Base-by-base conservation (phyloP, 1,140 invertebrate species). In the Heliconius nattereri region DNA sequence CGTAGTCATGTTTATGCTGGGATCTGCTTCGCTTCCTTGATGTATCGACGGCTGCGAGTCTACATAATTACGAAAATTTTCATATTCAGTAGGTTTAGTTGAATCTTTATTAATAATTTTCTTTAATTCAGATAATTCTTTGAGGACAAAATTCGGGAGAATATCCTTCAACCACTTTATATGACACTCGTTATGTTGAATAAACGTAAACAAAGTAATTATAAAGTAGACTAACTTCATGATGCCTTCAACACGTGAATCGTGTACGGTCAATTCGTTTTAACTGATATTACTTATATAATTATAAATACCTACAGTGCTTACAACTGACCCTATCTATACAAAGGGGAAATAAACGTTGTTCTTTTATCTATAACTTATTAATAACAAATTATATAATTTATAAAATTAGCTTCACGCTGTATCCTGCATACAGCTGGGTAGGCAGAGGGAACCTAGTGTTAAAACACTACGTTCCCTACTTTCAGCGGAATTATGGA, bases 1-100 rank as follows among this genome's bases (percentile, higher is more conserved):
- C 7, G 94, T 94, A 0, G 85, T 92, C 90, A 95, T 91, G 8
- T 87, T 85, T 23, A 94, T 85, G 7, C 89, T 84, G 1, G 94
- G 93, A 76, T 94, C 91, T 1, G 92, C 84, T 76, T 88, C 83
- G 7, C 84, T 81, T 57, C 90, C 20, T 23, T 57, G 20, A 57
- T 57, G 7, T 57, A 57, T 57, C 54, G n/a, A 57, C n/a, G n/a
- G 54, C 8, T 57, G 54, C 0, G 54, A n/a, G n/a, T 57, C n/a
- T 23, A 57, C 20, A 57, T 57, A 57, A 57, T n/a, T n/a, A 57
- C 23, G 20, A 57, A 57, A 57, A 57, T 57, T 9, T n/a, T n/a
- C 54, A 57, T 57, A 57, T 57, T 57, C n/a, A 57, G 54, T 8
- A 23, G 7, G 5, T 9, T n/a, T 57, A 57, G 19, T n/a, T 57